Evolutionary conservation across 2,113 vertebrate species (phyloP).

Genomic region (Halcyon senegalensis): DNA sequence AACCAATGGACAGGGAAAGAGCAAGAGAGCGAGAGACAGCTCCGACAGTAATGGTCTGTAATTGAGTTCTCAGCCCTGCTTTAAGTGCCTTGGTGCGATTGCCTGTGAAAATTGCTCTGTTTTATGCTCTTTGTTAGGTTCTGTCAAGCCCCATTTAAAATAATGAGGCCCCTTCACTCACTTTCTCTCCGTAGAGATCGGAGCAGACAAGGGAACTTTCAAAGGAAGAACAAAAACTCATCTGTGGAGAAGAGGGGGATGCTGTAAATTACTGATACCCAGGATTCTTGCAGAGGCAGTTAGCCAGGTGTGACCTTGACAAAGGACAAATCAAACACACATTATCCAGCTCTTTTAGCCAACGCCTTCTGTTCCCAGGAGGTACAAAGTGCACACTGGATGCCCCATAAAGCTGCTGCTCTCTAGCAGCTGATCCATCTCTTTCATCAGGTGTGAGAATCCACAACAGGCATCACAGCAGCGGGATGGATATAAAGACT

Average conservation of each 20-base stretch:
- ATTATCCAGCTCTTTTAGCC: conserved; percentile 3
- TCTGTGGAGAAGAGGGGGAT: not conserved
- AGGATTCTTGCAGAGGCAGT: not conserved
- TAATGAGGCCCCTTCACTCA: conserved; percentile 72
- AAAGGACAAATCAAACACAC: conserved; percentile 15
- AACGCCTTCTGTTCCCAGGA: not conserved
- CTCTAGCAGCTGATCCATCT: conserved; percentile 23
- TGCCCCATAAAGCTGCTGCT: not conserved
- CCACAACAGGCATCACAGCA: not conserved
- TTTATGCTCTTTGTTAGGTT: conserved; percentile 73
- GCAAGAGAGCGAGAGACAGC: not conserved
- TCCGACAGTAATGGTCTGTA: conserved; percentile 67
- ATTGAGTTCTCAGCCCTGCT: conserved; percentile 77
- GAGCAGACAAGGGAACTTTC: conserved; percentile 29
- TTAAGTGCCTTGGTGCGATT: conserved; percentile 68
- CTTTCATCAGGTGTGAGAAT: not conserved
- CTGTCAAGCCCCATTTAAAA: conserved; percentile 76
- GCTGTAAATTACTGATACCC: conserved; percentile 45
- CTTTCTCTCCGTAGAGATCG: conserved; percentile 23
- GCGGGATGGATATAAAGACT: not conserved
- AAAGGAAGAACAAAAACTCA: conserved; percentile 24
- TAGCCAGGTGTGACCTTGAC: conserved; percentile 18
- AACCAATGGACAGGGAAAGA: conserved; percentile 45
- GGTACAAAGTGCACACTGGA: not conserved
- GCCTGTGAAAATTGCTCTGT: conserved; percentile 77